Evolutionary conservation across 1,140 invertebrate genomes (phyloP).

Genomic region (Chymomyza costata): DNA sequence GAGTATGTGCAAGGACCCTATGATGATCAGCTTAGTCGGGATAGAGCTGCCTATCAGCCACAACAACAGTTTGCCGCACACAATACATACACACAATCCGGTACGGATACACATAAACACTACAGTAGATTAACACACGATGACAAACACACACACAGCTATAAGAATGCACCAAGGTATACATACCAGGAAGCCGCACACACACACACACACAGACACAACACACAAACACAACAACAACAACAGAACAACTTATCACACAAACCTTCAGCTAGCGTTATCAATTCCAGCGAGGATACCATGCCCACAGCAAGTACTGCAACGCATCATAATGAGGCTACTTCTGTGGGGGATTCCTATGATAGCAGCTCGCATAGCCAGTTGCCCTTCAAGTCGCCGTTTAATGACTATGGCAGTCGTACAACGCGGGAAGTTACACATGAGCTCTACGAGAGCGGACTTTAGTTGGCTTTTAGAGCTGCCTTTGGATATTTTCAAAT

Average conservation of each 20-base stretch:
- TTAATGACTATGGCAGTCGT: constrained; percentile 59
- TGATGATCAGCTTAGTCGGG: too few relatives aligned
- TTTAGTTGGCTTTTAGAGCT: too few relatives aligned
- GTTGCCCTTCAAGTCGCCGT: constrained; percentile 52
- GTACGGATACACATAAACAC: constrained; percentile 19
- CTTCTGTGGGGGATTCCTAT: too few relatives aligned
- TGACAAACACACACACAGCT: background rate
- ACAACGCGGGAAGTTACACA: constrained; percentile 51
- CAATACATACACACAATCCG: background rate
- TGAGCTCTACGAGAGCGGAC: constrained; percentile 48
- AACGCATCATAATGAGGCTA: too few relatives aligned
- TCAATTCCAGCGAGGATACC: constrained; percentile 56
- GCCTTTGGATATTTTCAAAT: too few relatives aligned
- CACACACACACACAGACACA: constrained; percentile 2
- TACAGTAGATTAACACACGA: constrained; percentile 13
- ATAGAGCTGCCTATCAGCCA: too few relatives aligned
- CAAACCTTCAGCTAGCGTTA: constrained; percentile 27
- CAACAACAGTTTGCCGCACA: too few relatives aligned
- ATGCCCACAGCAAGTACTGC: constrained; percentile 21
- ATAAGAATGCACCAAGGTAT: constrained; percentile 17
- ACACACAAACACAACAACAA: background rate
- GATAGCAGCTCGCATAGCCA: constrained; percentile 22
- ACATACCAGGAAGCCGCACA: constrained; percentile 10
- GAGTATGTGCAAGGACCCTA: too few relatives aligned
- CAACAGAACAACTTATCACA: too few relatives aligned